phyloP scores from a whole-genome alignment of 2,113 vertebrate genomes.

The Eonycteris spelaea region DNA sequence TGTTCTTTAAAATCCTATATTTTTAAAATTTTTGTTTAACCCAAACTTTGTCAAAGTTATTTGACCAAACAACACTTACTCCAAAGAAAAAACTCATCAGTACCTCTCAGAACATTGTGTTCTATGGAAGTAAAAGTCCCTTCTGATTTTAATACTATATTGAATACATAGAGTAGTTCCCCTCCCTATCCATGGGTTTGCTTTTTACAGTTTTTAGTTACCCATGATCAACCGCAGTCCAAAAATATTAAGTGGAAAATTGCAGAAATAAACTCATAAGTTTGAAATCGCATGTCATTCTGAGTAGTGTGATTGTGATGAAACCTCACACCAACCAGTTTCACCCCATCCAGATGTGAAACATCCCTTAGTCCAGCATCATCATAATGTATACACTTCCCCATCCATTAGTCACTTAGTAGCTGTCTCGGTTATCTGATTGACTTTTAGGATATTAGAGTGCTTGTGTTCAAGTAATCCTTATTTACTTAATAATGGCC shows the following conservation, averaged over 20 bases:
- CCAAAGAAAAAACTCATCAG: neutral
- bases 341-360: neutral
- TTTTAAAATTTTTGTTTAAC: conserved; percentile 17
- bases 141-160: neutral
- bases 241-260: neutral
- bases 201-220: neutral
- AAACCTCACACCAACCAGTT: neutral
- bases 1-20: neutral
- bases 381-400: neutral
- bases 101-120: neutral
- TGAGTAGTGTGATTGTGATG: neutral
- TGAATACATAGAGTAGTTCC: neutral
- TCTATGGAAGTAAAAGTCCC: neutral
- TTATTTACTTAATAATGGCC: neutral
- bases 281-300: neutral
- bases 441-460: neutral
- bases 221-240: neutral
- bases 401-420: neutral
- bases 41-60: neutral
- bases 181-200: neutral
- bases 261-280: neutral
- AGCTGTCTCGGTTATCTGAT: neutral
- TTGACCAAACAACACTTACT: neutral
- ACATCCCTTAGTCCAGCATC: neutral
- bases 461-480: neutral